These are phyloP conservation scores for Incurvaria masculella DNA, from an alignment of 2,888 invertebrate genomes.

Conservation along the genomic window DNA sequence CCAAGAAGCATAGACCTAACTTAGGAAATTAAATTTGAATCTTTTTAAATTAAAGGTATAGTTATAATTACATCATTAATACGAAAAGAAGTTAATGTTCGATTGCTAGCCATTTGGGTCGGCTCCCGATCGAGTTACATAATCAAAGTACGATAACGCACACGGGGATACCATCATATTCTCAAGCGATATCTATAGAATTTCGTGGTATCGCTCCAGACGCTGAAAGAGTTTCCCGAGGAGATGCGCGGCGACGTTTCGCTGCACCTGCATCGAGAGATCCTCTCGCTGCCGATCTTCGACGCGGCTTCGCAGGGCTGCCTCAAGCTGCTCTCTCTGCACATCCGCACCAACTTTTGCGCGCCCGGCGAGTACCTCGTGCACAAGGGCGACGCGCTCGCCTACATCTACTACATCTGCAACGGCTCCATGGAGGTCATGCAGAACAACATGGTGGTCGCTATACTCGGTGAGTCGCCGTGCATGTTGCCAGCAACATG, in stretches of 20 bases:
- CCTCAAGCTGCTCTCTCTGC: slow-evolving; percentile 85
- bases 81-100: no score
- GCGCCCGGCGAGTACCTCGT: slow-evolving; percentile 94
- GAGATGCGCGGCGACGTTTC: slow-evolving; percentile 94
- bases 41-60: no score
- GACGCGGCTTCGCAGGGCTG: slow-evolving; percentile 94
- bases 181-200: no score
- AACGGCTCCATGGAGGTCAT: slow-evolving; percentile 98
- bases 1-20: no score
- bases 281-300: slow-evolving; percentile 91
- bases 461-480: slow-evolving; percentile 79
- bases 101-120: not conserved
- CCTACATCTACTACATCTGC: slow-evolving; percentile 92
- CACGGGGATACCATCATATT: no score
- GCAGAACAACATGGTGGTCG: slow-evolving; percentile 95
- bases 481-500: no score
- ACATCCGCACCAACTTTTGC: slow-evolving; percentile 92
- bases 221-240: slow-evolving; percentile 93
- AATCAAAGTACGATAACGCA: no score
- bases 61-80: no score
- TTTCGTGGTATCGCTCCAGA: slow-evolving; percentile 64
- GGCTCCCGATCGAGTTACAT: no score
- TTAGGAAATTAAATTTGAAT: no score
- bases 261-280: slow-evolving; percentile 93
- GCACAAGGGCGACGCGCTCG: slow-evolving; percentile 91